Percentiles rank a stretch among this genome's conserved stretches.
phyloP scores from a whole-genome alignment of 2,113 vertebrate species.

The Chaetorhynchus papuensis region DNA sequence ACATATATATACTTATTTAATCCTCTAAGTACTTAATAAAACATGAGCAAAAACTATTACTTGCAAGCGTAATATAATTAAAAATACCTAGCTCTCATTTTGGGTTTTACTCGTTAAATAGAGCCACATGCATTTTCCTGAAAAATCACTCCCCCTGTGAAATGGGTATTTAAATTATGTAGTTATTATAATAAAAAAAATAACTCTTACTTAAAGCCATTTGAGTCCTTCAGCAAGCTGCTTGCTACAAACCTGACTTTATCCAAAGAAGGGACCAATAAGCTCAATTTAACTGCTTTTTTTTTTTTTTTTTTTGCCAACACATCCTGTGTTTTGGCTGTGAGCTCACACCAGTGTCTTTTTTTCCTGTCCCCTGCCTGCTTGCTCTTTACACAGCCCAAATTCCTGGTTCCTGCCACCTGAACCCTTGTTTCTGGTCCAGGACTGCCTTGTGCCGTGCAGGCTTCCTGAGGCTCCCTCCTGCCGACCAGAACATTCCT shows the following conservation, averaged over 20 bases:
- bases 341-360: neutral
- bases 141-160: neutral
- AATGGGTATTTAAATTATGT: neutral
- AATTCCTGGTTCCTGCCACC: neutral
- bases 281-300: neutral
- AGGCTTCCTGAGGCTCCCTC: neutral
- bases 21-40: neutral
- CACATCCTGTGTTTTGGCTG: neutral
- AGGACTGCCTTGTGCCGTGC: neutral
- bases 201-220: neutral
- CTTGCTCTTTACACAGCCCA: neutral
- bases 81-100: neutral
- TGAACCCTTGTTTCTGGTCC: conserved; percentile 10
- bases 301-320: neutral
- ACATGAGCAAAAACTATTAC: neutral
- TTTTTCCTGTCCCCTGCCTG: neutral
- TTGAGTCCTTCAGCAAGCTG: neutral
- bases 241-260: neutral
- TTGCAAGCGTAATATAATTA: neutral
- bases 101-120: neutral
- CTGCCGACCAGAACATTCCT: neutral
- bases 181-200: neutral
- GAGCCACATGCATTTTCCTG: neutral
- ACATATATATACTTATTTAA: neutral
- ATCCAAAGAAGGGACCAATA: neutral